These are phyloP conservation scores for Ophonus ardosiacus DNA, from an alignment of 2,888 invertebrate species.

Conservation along the genomic window DNA sequence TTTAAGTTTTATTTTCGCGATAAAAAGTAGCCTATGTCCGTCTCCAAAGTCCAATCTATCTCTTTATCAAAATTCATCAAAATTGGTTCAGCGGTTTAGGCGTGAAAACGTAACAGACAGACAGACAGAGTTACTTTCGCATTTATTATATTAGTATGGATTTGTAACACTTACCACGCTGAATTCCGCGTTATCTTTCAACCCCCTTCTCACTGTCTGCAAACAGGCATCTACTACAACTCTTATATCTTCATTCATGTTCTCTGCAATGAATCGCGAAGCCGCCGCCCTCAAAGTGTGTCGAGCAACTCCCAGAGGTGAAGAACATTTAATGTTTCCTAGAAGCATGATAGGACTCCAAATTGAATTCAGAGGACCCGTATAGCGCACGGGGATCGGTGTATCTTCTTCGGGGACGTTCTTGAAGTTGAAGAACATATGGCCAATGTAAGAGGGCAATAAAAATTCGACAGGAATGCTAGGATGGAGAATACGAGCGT, in stretches of 20 bases:
- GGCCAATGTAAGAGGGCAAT: neutral
- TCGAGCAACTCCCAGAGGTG: neutral
- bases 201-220: neutral
- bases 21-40: too few species aligned
- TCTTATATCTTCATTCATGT: neutral
- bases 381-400: neutral
- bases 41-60: too few species aligned
- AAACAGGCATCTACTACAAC: neutral
- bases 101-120: too few species aligned
- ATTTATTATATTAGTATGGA: too few species aligned
- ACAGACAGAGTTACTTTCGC: too few species aligned
- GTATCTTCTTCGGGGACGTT: neutral
- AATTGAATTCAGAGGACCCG: neutral
- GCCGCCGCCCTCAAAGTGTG: neutral
- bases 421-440: neutral
- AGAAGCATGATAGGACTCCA: slow-evolving; percentile 1
- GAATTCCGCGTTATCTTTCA: neutral
- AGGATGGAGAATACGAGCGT: neutral
- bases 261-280: neutral
- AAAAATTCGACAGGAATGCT: neutral
- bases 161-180: neutral
- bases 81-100: too few species aligned
- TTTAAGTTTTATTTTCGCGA: too few species aligned
- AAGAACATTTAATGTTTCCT: neutral
- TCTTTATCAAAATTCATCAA: too few species aligned